These are phyloP conservation scores for Coptotermes formosanus DNA, from an alignment of 1,140 invertebrate species.

Conservation along the genomic window DNA sequence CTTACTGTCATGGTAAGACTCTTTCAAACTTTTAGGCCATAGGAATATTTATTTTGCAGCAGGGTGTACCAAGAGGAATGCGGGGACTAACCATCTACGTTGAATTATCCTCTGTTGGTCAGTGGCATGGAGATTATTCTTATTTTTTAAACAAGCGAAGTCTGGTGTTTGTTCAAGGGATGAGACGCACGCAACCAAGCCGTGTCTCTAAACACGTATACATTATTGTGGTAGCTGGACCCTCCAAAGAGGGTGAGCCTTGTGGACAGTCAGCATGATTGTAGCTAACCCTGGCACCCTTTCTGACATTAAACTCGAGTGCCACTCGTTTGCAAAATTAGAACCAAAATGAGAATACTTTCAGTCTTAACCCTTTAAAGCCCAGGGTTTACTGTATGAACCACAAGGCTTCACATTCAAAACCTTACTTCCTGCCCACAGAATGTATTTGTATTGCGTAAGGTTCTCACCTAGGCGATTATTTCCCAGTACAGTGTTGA, in stretches of 20 bases:
- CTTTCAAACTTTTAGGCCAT: too few species aligned
- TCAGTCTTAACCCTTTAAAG: too few species aligned
- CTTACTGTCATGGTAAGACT: too few species aligned
- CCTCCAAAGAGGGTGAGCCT: not conserved
- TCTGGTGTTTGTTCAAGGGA: not conserved
- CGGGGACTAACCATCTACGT: not conserved
- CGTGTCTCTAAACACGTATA: not conserved
- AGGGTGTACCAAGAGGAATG: not conserved
- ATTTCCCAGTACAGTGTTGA: too few species aligned
- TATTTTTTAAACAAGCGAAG: conserved; percentile 13
- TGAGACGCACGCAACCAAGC: not conserved
- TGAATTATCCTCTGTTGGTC: conserved; percentile 2
- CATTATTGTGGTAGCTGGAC: not conserved
- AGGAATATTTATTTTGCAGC: not conserved
- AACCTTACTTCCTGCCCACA: too few species aligned
- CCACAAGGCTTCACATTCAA: too few species aligned
- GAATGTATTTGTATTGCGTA: too few species aligned
- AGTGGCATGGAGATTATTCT: not conserved
- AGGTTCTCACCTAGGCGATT: too few species aligned
- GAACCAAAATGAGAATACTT: not conserved
- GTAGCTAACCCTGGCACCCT: not conserved
- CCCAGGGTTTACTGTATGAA: too few species aligned
- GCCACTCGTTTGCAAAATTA: not conserved
- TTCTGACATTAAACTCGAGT: not conserved
- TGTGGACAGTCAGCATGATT: not conserved